Conservation (phyloP, 2,888 invertebrate genomes). For the Caenorhabditis japonica region DNA sequence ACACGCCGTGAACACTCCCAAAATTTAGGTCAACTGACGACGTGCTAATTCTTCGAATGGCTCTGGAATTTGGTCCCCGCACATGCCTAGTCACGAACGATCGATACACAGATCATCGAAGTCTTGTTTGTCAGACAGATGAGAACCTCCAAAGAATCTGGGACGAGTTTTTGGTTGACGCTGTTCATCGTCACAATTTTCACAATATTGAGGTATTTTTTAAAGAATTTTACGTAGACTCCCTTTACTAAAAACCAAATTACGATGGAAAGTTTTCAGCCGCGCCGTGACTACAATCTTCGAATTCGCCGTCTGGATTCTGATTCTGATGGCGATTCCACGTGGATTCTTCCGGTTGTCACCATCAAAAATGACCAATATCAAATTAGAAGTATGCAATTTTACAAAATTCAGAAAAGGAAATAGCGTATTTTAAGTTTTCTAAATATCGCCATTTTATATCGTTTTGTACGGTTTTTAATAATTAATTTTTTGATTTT, state of each 20-base stretch:
- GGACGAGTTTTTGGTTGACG: slow-evolving; percentile 32
- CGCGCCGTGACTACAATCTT: slow-evolving; percentile 18
- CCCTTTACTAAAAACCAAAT: not conserved
- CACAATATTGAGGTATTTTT: slow-evolving; percentile 10
- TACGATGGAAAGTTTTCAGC: slow-evolving; percentile 5
- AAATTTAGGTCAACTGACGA: slow-evolving; percentile 58
- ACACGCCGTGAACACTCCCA: not conserved
- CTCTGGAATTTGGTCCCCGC: slow-evolving; percentile 50
- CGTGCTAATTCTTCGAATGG: slow-evolving; percentile 46
- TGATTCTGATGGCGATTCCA: too few relatives aligned
- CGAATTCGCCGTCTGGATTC: too few relatives aligned
- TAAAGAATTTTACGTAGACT: not conserved
- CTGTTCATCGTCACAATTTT: slow-evolving; percentile 24
- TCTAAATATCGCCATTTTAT: too few relatives aligned
- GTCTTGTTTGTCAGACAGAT: slow-evolving; percentile 3
- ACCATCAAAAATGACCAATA: too few relatives aligned
- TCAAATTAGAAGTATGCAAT: too few relatives aligned
- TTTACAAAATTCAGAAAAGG: too few relatives aligned
- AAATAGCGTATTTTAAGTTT: too few relatives aligned
- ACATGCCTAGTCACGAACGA: slow-evolving; percentile 55
- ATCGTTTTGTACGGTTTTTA: too few relatives aligned
- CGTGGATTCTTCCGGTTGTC: too few relatives aligned
- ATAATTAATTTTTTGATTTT: too few relatives aligned
- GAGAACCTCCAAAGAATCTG: slow-evolving; percentile 22
- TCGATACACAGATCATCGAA: slow-evolving; percentile 47